Percentiles rank a stretch among this genome's conserved stretches.
phyloP scores from a whole-genome alignment of 2,888 invertebrate genomes.

The Stenoptilia bipunctidactyla region DNA sequence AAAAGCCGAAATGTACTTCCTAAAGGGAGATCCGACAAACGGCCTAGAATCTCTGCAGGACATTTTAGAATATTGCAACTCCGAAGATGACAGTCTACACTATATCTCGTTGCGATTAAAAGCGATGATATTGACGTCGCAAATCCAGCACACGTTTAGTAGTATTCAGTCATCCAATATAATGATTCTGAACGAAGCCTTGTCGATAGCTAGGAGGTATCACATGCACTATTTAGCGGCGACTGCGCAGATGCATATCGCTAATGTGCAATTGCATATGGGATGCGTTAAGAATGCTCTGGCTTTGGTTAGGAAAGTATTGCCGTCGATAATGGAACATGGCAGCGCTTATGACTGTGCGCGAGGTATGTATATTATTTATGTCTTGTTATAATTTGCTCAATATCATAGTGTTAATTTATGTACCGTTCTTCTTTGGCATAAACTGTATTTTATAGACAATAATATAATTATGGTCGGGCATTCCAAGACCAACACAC shows the following conservation, averaged over 20 bases:
- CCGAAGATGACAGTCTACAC: slow-evolving; percentile 63
- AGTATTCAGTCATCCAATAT: slow-evolving; percentile 66
- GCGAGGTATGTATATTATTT: slow-evolving; percentile 57
- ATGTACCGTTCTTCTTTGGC: too few relatives aligned
- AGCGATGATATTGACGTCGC: slow-evolving; percentile 77
- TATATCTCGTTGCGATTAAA: slow-evolving; percentile 71
- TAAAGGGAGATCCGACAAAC: slow-evolving; percentile 60
- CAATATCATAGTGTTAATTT: too few relatives aligned
- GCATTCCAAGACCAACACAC: too few relatives aligned
- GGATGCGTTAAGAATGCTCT: slow-evolving; percentile 83
- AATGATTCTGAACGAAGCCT: slow-evolving; percentile 75
- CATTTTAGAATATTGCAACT: slow-evolving; percentile 64
- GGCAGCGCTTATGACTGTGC: slow-evolving; percentile 87
- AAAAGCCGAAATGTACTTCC: slow-evolving; percentile 67
- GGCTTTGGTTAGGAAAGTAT: slow-evolving; percentile 75
- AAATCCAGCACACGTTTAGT: slow-evolving; percentile 74
- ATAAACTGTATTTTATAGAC: too few relatives aligned
- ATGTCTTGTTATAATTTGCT: too few relatives aligned
- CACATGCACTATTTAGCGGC: slow-evolving; percentile 84
- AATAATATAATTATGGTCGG: too few relatives aligned
- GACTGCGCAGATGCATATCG: slow-evolving; percentile 82
- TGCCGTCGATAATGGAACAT: slow-evolving; percentile 81
- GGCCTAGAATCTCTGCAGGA: slow-evolving; percentile 60
- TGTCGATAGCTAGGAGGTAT: slow-evolving; percentile 80
- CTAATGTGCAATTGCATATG: slow-evolving; percentile 81